Percentiles rank a stretch among this genome's conserved stretches.
phyloP scores from a whole-genome alignment of 2,797 vertebrate species.

The Diglossa cyanea region DNA sequence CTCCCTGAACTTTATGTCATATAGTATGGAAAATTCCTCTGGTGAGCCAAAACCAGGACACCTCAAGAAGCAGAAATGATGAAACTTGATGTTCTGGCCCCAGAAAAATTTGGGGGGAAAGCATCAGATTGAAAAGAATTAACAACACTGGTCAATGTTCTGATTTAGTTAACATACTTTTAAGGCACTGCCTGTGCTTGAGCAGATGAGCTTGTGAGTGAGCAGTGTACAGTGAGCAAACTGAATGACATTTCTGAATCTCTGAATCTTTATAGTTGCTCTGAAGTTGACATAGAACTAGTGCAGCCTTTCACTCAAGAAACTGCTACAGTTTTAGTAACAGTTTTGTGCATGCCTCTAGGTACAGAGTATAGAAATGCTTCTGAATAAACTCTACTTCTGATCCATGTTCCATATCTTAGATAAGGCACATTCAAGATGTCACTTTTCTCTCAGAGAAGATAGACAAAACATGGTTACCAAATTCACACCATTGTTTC shows the following conservation, averaged over 20 bases:
- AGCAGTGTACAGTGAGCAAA: neutral
- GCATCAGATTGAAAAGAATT: neutral
- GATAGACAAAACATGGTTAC: neutral
- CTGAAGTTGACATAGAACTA: neutral
- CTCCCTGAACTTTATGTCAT: neutral
- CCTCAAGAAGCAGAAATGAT: neutral
- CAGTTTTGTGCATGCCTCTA: neutral
- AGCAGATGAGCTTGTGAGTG: neutral
- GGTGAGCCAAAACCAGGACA: neutral
- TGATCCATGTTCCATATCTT: neutral
- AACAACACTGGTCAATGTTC: neutral
- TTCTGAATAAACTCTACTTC: neutral
- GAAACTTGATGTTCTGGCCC: neutral
- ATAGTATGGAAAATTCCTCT: neutral
- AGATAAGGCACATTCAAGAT: neutral
- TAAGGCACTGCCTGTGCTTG: neutral
- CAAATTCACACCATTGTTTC: neutral
- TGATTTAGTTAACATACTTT: neutral
- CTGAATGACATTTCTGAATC: neutral
- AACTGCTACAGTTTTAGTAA: neutral
- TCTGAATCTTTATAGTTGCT: neutral
- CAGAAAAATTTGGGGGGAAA: neutral
- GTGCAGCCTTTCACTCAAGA: neutral
- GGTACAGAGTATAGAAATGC: neutral
- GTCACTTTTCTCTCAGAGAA: neutral